Evolutionary conservation across 2,113 vertebrate species (phyloP).

Genomic region (Callipepla californica): DNA sequence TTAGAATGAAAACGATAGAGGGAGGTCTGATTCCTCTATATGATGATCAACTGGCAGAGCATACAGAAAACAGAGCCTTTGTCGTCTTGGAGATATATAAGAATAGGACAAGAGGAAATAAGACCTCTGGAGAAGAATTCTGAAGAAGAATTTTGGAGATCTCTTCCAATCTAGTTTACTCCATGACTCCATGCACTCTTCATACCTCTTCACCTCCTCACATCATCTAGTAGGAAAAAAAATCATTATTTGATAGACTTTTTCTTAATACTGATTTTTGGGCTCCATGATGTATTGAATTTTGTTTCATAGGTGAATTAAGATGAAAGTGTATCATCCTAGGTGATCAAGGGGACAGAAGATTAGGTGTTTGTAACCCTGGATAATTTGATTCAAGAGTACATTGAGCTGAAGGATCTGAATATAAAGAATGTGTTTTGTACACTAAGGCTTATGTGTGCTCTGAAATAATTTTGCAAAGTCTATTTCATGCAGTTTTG

Average conservation of each 20-base stretch:
- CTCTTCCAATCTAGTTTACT: neutral
- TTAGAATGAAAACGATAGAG: too few species aligned
- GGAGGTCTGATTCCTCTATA: too few species aligned
- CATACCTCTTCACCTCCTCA: accelerated
- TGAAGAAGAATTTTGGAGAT: neutral
- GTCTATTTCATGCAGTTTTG: neutral
- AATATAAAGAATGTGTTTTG: neutral
- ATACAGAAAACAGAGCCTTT: too few species aligned
- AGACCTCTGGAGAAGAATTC: neutral
- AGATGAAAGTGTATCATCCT: neutral
- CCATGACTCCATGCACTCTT: neutral
- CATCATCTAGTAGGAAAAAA: accelerated
- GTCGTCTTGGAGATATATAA: too few species aligned
- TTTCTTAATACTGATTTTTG: neutral
- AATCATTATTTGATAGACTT: neutral
- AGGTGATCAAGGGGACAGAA: neutral
- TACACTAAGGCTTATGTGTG: neutral
- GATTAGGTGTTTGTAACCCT: neutral
- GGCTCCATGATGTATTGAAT: neutral
- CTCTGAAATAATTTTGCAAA: constrained; percentile 25
- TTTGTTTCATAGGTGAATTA: neutral
- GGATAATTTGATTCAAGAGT: neutral
- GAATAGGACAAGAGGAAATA: too few species aligned
- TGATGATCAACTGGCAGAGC: too few species aligned
- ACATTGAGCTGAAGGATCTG: neutral